Percentiles rank a stretch among this genome's conserved stretches.
phyloP scores from a whole-genome alignment of 2,113 vertebrate genomes.

The Rhinoderma darwinii region DNA sequence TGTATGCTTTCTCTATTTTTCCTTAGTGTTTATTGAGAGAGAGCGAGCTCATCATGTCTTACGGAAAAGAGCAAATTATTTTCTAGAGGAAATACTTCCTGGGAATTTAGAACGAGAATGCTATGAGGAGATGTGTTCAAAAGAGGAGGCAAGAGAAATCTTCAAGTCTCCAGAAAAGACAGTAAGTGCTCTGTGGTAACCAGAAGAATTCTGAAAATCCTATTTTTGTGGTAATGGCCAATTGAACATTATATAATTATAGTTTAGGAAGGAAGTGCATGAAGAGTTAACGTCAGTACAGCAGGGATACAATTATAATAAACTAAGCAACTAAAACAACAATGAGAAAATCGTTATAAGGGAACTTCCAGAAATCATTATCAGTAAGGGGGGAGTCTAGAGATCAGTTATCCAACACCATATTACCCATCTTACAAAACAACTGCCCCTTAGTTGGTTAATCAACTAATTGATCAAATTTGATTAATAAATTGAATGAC shows the following conservation, averaged over 20 bases:
- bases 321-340: not conserved
- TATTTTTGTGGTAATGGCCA: not conserved
- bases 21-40: slow-evolving; percentile 76
- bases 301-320: not conserved
- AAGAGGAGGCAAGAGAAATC: slow-evolving; percentile 83
- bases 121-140: slow-evolving; percentile 78
- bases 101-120: slow-evolving; percentile 85
- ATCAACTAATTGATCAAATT: no score
- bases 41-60: slow-evolving; percentile 70
- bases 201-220: not conserved
- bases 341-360: not conserved
- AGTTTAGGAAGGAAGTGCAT: not conserved
- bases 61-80: slow-evolving; percentile 71
- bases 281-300: not conserved
- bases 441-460: no score
- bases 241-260: not conserved
- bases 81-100: slow-evolving; percentile 79
- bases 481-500: no score
- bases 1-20: not conserved
- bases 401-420: no score
- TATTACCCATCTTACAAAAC: no score
- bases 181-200: slow-evolving; percentile 63
- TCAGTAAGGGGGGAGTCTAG: no score
- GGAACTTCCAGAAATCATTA: no score
- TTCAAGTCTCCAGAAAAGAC: slow-evolving; percentile 81